Evolutionary conservation across 2,113 vertebrate genomes (phyloP).

Genomic region (Gobio gobio): DNA sequence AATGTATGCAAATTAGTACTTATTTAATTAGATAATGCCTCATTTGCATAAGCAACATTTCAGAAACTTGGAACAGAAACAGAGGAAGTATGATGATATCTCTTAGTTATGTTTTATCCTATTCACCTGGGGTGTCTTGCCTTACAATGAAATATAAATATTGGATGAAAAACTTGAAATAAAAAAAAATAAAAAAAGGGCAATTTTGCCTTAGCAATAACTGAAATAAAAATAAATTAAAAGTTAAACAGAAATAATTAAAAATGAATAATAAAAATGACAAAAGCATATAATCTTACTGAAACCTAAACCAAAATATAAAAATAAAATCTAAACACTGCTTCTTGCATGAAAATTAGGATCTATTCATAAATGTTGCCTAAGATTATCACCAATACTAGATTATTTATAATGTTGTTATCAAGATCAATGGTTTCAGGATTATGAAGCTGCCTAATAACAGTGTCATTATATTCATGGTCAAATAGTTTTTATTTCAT

Average conservation of each 20-base stretch:
- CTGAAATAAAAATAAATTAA: no score
- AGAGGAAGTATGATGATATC: no score
- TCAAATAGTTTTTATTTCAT: constrained; percentile 11
- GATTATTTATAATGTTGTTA: neutral
- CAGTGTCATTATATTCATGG: neutral
- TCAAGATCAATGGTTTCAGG: neutral
- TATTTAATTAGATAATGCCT: no score
- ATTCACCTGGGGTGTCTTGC: no score
- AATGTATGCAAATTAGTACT: no score
- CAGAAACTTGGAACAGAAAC: no score
- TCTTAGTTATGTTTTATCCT: no score
- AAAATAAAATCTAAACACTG: neutral
- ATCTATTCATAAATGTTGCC: neutral
- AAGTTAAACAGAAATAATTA: neutral
- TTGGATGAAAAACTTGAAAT: neutral
- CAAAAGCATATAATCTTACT: no score
- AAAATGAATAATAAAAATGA: neutral
- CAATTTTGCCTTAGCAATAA: neutral
- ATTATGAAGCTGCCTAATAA: no score
- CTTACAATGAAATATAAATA: neutral
- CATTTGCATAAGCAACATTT: no score
- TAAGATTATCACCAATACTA: neutral
- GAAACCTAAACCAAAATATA: no score
- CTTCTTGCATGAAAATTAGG: neutral
- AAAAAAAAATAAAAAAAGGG: neutral